phyloP scores from a whole-genome alignment of 2,113 vertebrate genomes.

The Lates calcarifer region DNA sequence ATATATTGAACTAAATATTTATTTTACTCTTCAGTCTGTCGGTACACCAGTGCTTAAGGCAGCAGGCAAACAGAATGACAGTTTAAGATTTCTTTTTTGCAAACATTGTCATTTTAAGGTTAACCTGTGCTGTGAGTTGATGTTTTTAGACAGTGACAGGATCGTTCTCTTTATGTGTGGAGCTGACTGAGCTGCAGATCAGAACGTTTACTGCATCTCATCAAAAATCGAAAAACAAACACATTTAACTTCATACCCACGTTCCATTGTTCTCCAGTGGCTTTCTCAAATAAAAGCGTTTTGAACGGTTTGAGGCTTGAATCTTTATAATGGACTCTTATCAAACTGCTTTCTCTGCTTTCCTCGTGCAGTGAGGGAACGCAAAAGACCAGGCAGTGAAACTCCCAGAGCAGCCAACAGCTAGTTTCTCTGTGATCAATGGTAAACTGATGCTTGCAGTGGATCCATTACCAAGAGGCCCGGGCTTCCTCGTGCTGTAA shows the following conservation, averaged over 20 bases:
- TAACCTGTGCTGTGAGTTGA: no score
- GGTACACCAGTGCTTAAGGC: no score
- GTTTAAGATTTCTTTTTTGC: no score
- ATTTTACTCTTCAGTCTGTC: no score
- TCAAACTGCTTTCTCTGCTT: neutral
- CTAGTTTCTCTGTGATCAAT: conserved; percentile 57
- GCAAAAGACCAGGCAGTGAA: conserved; percentile 21
- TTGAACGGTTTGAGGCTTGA: neutral
- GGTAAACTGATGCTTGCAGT: conserved; percentile 60
- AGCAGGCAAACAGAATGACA: no score
- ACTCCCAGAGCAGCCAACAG: conserved; percentile 27
- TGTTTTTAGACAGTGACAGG: no score
- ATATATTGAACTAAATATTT: no score
- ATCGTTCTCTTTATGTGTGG: no score
- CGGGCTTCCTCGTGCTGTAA: conserved; percentile 32
- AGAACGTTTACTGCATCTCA: neutral
- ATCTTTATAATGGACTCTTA: conserved; percentile 3
- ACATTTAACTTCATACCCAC: neutral
- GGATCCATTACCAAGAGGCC: conserved; percentile 60
- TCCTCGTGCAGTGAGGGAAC: neutral
- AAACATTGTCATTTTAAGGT: no score
- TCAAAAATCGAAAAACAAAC: neutral
- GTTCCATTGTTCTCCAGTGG: neutral
- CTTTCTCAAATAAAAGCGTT: neutral
- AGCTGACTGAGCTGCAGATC: no score